A percentile compares a stretch with the other conserved stretches of the same genome.
These are phyloP conservation scores for Epistrophe eligans DNA, from an alignment of 2,888 invertebrate species.

Conservation along the genomic window DNA sequence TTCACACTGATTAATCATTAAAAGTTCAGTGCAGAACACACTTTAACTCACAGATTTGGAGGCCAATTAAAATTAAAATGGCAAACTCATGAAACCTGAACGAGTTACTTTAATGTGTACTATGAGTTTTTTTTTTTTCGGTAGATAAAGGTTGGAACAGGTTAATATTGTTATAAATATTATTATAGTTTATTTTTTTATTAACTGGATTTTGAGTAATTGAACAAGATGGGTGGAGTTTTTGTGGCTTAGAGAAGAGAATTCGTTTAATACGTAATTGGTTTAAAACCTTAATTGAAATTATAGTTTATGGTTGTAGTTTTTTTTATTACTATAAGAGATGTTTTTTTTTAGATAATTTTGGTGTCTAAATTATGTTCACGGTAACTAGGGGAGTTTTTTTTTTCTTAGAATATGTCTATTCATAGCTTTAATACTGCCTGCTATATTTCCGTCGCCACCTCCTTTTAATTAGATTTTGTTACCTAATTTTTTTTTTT, in stretches of 20 bases:
- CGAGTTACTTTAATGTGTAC: constrained; percentile 23
- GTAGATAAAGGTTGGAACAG: constrained; percentile 40
- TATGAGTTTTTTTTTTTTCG: neutral
- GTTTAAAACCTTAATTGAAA: constrained; percentile 9
- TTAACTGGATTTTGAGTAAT: constrained; percentile 35
- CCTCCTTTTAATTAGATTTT: no score
- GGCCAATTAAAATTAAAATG: constrained; percentile 59
- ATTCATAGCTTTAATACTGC: neutral
- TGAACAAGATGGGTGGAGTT: constrained; percentile 45
- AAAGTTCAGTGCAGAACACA: constrained; percentile 28
- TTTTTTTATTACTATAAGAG: neutral
- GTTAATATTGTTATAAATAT: constrained; percentile 25
- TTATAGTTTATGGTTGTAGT: neutral
- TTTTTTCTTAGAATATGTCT: neutral
- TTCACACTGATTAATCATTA: constrained; percentile 51
- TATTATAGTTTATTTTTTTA: constrained; percentile 18
- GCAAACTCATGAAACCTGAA: constrained; percentile 46
- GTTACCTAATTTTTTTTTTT: no score
- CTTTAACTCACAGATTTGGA: constrained; percentile 45
- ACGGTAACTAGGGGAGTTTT: neutral
- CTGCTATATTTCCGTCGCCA: no score
- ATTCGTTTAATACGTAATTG: neutral
- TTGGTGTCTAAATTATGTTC: neutral
- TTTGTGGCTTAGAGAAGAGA: constrained; percentile 1
- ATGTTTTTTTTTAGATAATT: neutral